Conservation (phyloP, 2,113 vertebrate species). For the Hirundichthys speculiger region DNA sequence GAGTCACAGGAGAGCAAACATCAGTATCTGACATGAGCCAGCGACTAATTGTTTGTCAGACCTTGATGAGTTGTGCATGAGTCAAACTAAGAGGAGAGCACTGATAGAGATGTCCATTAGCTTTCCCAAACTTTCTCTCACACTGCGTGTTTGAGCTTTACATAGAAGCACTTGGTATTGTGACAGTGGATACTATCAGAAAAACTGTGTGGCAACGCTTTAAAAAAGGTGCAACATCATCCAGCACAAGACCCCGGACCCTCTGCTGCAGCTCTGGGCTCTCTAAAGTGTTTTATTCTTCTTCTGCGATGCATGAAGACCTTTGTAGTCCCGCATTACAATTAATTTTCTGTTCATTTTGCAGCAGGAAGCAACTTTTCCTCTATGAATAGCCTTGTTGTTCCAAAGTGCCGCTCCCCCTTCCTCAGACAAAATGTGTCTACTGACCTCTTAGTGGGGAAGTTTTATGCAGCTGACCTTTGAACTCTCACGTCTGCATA, state of each 20-base stretch:
- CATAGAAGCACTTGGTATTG: constrained; percentile 1
- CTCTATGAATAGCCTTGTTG: constrained; percentile 77
- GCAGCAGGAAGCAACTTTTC: constrained; percentile 66
- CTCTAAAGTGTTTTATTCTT: constrained; percentile 42
- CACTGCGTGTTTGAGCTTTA: not conserved
- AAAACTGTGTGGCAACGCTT: too few relatives aligned
- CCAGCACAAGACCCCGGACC: constrained; percentile 17
- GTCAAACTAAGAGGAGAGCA: constrained; percentile 27
- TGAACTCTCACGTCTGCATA: constrained; percentile 67
- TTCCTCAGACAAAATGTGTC: constrained; percentile 31
- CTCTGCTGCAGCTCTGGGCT: constrained; percentile 12
- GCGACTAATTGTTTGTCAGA: constrained; percentile 65
- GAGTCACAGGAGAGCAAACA: constrained; percentile 53
- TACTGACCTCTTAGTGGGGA: constrained; percentile 69
- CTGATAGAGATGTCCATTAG: constrained; percentile 60
- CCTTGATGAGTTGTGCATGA: constrained; percentile 48
- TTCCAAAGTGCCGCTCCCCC: constrained; percentile 48
- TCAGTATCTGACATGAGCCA: constrained; percentile 46
- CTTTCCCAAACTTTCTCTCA: not conserved
- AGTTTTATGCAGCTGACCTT: constrained; percentile 79
- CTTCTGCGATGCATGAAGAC: constrained; percentile 45
- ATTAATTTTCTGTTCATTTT: constrained; percentile 68
- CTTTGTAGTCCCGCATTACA: constrained; percentile 51
- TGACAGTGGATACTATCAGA: too few relatives aligned
- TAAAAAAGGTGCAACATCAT: too few relatives aligned